Evolutionary conservation across 2,797 vertebrate genomes (phyloP), one percentile per base, ranked within the genome.

Genomic region (Enoplosus armatus): DNA sequence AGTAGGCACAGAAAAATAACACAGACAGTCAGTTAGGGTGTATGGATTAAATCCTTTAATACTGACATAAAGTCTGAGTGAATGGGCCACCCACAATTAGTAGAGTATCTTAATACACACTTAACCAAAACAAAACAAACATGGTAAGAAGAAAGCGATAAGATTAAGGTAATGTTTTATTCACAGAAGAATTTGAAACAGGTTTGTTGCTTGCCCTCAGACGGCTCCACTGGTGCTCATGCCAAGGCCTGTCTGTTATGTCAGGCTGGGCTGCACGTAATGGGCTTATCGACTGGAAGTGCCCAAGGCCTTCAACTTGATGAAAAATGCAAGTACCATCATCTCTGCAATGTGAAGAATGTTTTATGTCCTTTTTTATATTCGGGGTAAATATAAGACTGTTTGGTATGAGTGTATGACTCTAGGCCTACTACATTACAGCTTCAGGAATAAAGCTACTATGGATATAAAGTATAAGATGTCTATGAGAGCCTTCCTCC

Each of bases 201-300:
- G 15, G 55, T 51, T 63, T 80, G 20, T 59, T 73, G n/a, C 20
- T 68, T 68, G 35, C 29, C 20, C 26, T 72, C 60, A 76, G 41
- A 31, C 16, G 51, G 64, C 16, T 69, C 27, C 16, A 22, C 51
- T 64, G 41, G 22, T 31, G 35, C 24, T 85, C 86, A 68, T 85
- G 83, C 77, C 86, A 81, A 83, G 86, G 62, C 87, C 72, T 81
- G 85, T 87, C 72, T 90, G 88, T 84, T 86, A 67, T 85, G 77
- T 82, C 82, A 80, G 70, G 26, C 72, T 48, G 41, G 59, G 37
- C n/a, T 54, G 73, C 35, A 60, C 62, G 37, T 70, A 72, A 82
- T 45, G 20, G 60, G 27, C 73, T 84, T 82, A 88, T 84, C 50
- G 1, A 78, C 41, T 58, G 33, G 29, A 81, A 80, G 22, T 18